phyloP scores from a whole-genome alignment of 2,797 vertebrate species.

The Sitta carolinensis region DNA sequence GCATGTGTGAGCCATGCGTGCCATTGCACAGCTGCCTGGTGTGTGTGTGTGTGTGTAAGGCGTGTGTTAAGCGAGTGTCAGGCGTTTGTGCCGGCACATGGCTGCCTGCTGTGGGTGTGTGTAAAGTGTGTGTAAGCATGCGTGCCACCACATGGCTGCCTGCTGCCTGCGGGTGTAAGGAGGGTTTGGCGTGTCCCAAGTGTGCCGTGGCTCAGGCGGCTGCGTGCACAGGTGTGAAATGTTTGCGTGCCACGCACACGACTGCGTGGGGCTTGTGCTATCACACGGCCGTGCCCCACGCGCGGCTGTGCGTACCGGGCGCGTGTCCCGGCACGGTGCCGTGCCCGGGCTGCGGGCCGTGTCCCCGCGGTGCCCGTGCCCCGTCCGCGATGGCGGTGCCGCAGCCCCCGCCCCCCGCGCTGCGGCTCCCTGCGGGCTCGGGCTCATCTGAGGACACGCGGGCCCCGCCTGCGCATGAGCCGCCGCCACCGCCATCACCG shows the following conservation, averaged over 20 bases:
- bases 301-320: not conserved
- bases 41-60: not conserved
- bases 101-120: not conserved
- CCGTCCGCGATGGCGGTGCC: not conserved
- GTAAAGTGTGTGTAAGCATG: no score
- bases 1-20: not conserved
- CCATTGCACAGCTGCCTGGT: no score
- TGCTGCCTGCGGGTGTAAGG: not conserved
- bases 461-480: not conserved
- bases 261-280: rapidly evolving
- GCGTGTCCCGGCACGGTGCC: no score
- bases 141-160: not conserved
- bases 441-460: slow-evolving; percentile 58
- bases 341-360: not conserved
- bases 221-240: not conserved
- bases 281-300: no score
- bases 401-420: slow-evolving; percentile 11
- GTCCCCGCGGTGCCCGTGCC: not conserved
- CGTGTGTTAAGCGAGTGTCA: not conserved
- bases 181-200: not conserved
- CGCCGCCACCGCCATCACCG: not conserved
- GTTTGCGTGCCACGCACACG: rapidly evolving
- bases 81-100: not conserved
- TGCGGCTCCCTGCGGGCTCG: slow-evolving; percentile 49
- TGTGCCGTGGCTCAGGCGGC: not conserved